Evolutionary conservation across 2,888 invertebrate species (phyloP).

Genomic region (Torymus aiolomorphi): DNA sequence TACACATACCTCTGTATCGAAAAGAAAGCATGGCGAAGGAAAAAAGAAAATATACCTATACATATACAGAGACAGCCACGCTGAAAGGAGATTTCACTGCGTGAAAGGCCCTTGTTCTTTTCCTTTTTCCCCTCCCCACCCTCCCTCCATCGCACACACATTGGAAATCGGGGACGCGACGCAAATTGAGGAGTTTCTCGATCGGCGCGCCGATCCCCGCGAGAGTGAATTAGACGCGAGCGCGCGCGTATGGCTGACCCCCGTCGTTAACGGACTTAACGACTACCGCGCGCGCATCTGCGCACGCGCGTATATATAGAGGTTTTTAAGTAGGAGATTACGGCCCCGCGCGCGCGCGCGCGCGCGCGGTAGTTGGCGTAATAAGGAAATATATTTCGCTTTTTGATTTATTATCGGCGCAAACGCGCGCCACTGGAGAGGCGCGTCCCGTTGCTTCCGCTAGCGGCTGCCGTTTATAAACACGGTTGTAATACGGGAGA

Average conservation of each 20-base stretch:
- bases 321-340: background rate
- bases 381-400: slow-evolving; percentile 44
- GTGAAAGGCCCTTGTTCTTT: slow-evolving; percentile 48
- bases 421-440: too few relatives aligned
- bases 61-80: too few relatives aligned
- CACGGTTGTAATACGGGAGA: too few relatives aligned
- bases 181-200: slow-evolving; percentile 53
- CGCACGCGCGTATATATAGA: background rate
- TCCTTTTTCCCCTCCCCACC: slow-evolving; percentile 2
- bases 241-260: slow-evolving; percentile 26
- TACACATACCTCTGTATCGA: too few relatives aligned
- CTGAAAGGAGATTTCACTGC: slow-evolving; percentile 26
- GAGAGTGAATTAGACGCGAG: slow-evolving; percentile 5
- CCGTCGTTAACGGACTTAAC: slow-evolving; percentile 44
- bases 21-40: slow-evolving; percentile 14
- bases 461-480: too few relatives aligned
- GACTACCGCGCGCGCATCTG: background rate
- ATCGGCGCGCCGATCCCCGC: slow-evolving; percentile 31
- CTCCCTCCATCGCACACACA: background rate
- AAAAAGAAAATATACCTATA: background rate
- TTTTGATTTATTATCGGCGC: slow-evolving; percentile 32
- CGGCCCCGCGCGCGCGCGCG: background rate
- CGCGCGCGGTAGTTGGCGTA: slow-evolving; percentile 8
- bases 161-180: slow-evolving; percentile 51
- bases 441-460: too few relatives aligned